phyloP scores from a whole-genome alignment of 2,113 vertebrate species.

The Pomatorhinus ruficollis region DNA sequence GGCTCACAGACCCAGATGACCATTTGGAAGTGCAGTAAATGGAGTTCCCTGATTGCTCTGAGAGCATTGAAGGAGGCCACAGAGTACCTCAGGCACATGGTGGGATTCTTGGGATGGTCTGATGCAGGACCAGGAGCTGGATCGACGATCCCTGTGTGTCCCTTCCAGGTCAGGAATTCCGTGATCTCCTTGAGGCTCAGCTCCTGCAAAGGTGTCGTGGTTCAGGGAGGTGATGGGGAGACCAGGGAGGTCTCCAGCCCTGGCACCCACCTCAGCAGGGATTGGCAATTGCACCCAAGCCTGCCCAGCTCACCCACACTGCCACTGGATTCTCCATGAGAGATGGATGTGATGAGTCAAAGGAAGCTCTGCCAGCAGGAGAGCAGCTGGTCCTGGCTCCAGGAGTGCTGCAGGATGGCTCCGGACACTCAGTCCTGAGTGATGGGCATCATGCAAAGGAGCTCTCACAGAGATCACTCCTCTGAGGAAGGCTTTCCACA shows the following conservation, averaged over 20 bases:
- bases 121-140: not conserved
- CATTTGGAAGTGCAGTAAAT: not conserved
- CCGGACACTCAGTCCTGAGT: not conserved
- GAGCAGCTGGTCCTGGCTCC: not conserved
- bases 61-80: not conserved
- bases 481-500: not conserved
- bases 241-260: fast-evolving
- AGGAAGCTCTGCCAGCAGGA: not conserved
- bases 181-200: fast-evolving
- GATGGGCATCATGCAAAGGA: not conserved
- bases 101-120: not conserved
- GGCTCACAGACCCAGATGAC: fast-evolving
- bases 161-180: not conserved
- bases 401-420: not conserved
- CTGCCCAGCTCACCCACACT: not conserved
- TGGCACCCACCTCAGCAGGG: fast-evolving
- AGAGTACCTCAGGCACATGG: not conserved
- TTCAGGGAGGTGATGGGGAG: not conserved
- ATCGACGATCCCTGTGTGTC: not conserved
- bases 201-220: fast-evolving
- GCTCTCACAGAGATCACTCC: not conserved
- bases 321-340: fast-evolving
- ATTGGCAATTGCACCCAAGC: fast-evolving
- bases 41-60: too few species aligned
- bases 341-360: fast-evolving